phyloP scores from a whole-genome alignment of 2,113 vertebrate genomes.

The Hirundichthys speculiger region DNA sequence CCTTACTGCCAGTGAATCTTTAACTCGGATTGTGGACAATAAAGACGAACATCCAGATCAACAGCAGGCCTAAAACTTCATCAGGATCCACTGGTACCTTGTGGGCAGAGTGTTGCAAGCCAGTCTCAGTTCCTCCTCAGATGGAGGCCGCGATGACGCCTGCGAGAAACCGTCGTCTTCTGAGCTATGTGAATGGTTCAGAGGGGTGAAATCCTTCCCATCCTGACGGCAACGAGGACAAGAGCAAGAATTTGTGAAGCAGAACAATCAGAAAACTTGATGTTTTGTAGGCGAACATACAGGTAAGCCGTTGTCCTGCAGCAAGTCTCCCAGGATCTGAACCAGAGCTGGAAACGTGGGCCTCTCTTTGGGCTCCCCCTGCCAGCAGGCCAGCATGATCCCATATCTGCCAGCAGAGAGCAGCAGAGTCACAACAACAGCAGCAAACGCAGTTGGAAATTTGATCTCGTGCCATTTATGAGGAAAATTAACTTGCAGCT shows the following conservation, averaged over 20 bases:
- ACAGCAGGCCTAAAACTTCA: background rate
- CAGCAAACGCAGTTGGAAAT: background rate
- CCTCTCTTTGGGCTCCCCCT: constrained; percentile 91
- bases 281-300: constrained; percentile 71
- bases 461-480: constrained; percentile 1
- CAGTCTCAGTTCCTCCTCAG: constrained; percentile 85
- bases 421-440: constrained; percentile 49
- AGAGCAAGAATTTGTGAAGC: background rate
- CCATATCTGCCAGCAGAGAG: constrained; percentile 86
- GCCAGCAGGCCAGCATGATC: constrained; percentile 97
- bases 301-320: constrained; percentile 88
- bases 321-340: constrained; percentile 92
- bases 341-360: constrained; percentile 91
- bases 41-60: too few relatives aligned
- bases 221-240: constrained; percentile 74
- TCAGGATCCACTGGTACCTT: constrained; percentile 77
- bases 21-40: too few relatives aligned
- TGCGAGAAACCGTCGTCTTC: constrained; percentile 94
- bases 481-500: background rate
- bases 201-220: constrained; percentile 85
- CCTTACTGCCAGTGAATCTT: too few relatives aligned
- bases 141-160: constrained; percentile 85
- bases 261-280: too few relatives aligned
- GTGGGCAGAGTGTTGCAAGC: constrained; percentile 86
- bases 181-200: constrained; percentile 88